Evolutionary conservation across 37 sponge, comb jelly and placozoan genomes (phyloP).

Genomic region (Dysidea cf. avara): DNA sequence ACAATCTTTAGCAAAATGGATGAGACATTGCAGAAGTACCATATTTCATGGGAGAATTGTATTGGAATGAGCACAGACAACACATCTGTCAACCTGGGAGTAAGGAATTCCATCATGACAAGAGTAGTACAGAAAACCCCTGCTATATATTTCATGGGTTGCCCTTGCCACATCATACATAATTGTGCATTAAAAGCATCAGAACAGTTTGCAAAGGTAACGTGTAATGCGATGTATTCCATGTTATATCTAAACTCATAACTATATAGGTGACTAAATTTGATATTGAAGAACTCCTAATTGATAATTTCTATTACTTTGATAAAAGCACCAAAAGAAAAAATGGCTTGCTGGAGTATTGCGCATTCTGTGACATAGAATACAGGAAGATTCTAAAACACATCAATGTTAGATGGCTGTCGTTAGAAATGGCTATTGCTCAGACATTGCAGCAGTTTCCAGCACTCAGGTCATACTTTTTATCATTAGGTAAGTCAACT

Average conservation of each 20-base stretch:
- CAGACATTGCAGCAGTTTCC: constrained; percentile 27
- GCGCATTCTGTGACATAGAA: constrained; percentile 43
- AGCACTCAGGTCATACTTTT: constrained; percentile 44
- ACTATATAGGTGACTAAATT: constrained; percentile 11
- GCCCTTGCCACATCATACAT: constrained; percentile 57
- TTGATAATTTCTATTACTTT: constrained; percentile 50
- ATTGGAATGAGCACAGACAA: constrained; percentile 55
- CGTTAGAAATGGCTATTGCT: constrained; percentile 31
- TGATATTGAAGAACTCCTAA: constrained; percentile 52
- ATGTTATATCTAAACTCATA: neutral
- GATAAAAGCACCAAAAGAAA: constrained; percentile 57
- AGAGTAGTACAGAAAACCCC: constrained; percentile 34
- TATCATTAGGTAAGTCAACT: too few species aligned
- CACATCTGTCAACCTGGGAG: constrained; percentile 63
- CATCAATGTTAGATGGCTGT: constrained; percentile 54
- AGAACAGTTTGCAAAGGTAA: constrained; percentile 17
- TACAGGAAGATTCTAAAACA: constrained; percentile 58
- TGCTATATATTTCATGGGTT: constrained; percentile 46
- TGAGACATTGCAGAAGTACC: neutral
- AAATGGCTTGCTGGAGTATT: constrained; percentile 32
- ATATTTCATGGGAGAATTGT: constrained; percentile 55
- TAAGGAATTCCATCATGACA: constrained; percentile 38
- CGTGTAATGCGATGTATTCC: neutral
- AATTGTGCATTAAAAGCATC: constrained; percentile 36
- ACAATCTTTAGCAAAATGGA: constrained; percentile 55